Percentiles rank a stretch among this genome's conserved stretches.
phyloP scores from a whole-genome alignment of 2,113 vertebrate species.

The Capra hircus region DNA sequence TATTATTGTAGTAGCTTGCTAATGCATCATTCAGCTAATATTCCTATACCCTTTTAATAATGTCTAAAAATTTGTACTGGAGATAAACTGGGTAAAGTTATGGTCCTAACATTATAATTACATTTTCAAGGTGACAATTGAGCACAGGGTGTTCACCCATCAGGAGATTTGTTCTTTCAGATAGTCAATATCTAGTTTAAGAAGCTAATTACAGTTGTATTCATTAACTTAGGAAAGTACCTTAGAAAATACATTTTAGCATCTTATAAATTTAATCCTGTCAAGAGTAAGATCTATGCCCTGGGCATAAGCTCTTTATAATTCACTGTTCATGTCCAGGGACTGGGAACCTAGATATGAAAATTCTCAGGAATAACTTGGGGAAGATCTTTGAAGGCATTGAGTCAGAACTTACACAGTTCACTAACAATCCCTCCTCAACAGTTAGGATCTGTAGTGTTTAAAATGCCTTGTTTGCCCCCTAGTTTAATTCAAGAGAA shows the following conservation, averaged over 20 bases:
- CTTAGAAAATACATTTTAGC: neutral
- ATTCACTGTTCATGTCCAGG: neutral
- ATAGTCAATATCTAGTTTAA: neutral
- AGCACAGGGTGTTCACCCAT: neutral
- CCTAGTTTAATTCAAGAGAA: neutral
- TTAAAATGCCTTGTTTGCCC: neutral
- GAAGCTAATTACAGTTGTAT: neutral
- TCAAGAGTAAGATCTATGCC: neutral
- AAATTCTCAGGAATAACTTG: neutral
- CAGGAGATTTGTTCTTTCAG: neutral
- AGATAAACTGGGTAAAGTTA: neutral
- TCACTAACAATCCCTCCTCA: neutral
- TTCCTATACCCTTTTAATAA: neutral
- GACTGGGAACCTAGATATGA: neutral
- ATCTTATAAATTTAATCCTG: neutral
- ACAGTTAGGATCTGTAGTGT: neutral
- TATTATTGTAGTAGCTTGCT: neutral
- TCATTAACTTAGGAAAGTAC: neutral
- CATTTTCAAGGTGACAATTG: neutral
- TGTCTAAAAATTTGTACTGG: neutral
- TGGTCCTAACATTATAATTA: slow-evolving; percentile 1
- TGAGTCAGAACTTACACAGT: neutral
- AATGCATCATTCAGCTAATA: neutral
- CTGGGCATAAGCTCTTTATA: neutral
- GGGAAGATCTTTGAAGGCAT: neutral